Percentiles rank a stretch among this genome's conserved stretches.
These are phyloP conservation scores for Phodopus roborovskii DNA, from an alignment of 2,113 vertebrate species.

Conservation along the genomic window DNA sequence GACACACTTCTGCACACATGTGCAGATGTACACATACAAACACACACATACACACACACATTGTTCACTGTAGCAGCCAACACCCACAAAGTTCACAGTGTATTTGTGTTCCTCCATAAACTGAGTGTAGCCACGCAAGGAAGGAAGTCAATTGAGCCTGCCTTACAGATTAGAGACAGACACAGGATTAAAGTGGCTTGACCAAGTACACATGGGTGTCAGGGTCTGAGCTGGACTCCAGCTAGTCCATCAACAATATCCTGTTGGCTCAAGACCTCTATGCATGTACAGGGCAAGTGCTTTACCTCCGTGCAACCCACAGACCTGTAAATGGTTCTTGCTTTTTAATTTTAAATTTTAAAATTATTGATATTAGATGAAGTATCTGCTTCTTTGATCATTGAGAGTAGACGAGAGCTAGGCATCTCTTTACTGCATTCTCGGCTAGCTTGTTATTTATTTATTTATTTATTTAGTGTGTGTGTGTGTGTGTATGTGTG, in stretches of 20 bases:
- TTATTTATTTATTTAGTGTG: not conserved
- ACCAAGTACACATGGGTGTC: not conserved
- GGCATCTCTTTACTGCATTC: not conserved
- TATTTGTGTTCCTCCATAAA: not conserved
- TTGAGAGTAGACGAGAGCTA: too few relatives aligned
- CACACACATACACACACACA: not conserved
- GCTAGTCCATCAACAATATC: too few relatives aligned
- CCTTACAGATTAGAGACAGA: not conserved
- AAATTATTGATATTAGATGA: not conserved
- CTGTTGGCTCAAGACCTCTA: not conserved
- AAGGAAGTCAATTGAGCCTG: not conserved
- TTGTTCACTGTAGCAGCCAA: not conserved
- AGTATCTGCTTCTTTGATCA: not conserved
- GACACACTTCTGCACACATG: not conserved
- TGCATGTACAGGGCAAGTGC: not conserved
- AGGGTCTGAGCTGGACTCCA: not conserved
- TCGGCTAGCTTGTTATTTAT: not conserved
- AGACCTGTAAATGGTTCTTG: not conserved
- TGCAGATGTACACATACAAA: not conserved
- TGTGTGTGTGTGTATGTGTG: not conserved
- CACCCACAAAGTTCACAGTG: not conserved
- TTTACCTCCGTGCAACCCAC: not conserved
- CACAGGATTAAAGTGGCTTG: not conserved
- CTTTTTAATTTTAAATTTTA: not conserved
- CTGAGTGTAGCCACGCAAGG: not conserved